Evolutionary conservation across 1,140 invertebrate genomes (phyloP).

Genomic region (Conus betulinus): DNA sequence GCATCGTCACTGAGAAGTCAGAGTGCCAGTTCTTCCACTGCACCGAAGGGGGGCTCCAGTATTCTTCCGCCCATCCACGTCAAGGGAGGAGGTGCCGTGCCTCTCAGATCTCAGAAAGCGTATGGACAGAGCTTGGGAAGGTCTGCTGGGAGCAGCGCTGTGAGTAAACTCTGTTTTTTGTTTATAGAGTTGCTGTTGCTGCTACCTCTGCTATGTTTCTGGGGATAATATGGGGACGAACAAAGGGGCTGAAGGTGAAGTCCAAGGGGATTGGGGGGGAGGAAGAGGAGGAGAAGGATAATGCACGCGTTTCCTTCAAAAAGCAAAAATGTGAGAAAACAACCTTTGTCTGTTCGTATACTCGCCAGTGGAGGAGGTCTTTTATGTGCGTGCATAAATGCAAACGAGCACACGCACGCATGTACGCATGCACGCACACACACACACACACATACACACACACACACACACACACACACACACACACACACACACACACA

Average conservation of each 20-base stretch:
- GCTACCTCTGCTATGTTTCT: background rate
- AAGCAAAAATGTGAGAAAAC: background rate
- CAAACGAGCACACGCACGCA: background rate
- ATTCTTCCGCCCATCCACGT: background rate
- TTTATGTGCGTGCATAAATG: background rate
- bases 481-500: slow-evolving; percentile 1
- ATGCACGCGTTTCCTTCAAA: background rate
- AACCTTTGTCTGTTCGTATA: background rate
- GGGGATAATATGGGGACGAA: too few species aligned
- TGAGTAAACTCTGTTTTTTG: background rate
- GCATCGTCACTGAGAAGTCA: background rate
- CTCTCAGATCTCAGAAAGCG: background rate
- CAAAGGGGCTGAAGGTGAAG: too few species aligned
- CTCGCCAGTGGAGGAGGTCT: background rate
- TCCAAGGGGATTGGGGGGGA: too few species aligned
- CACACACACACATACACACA: background rate
- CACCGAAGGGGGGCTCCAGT: background rate
- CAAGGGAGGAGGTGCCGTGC: background rate
- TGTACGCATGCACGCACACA: too few species aligned
- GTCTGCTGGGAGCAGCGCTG: too few species aligned
- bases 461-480: background rate
- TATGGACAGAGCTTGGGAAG: background rate
- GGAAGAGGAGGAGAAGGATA: too few species aligned
- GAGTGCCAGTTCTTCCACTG: background rate
- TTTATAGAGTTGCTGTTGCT: background rate